Evolutionary conservation across 2,888 invertebrate genomes (phyloP), one percentile per base, ranked within the genome.

Genomic region (Saturnia pavonia): DNA sequence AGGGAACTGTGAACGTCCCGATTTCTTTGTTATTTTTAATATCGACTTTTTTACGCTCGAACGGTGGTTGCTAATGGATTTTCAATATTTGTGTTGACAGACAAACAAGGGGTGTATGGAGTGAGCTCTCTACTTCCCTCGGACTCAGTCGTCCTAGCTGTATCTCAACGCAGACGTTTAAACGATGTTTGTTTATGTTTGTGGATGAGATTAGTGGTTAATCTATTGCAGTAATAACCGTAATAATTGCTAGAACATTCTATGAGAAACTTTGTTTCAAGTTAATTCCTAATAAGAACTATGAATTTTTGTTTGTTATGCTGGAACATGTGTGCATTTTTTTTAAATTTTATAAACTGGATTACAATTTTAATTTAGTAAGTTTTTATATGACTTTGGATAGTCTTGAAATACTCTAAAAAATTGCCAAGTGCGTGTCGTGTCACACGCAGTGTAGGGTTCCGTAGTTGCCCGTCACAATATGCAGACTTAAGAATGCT

Each of bases 71-170:
- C 88, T 92, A 92, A 92, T 92, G 92, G 91, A 91, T 91, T 92
- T 89, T 89, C 91, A 92, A 91, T 92, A 92, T 92, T 92, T 91
- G 89, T 90, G 84, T 91, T 90, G 89, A 89, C 90, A 88, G 87
- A 88, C 88, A 91, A 91, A 90, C 88, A 90, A 86, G 88, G 88
- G 86, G 87, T 82, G 83, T 83, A 84, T 84, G 82, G 84, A 88
- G 86, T 86, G 88, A 87, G 86, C 85, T 86, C 83, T 85, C 78
- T 77, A 84, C 78, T 80, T 83, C 78, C 80, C 82, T 76, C 81
- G 79, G 80, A 78, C 79, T 76, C 77, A 6, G 34, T 34, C 77
- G 77, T 80, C 78, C 78, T 75, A 74, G 74, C 78, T 74, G 73
- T 76, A 75, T 78, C 77, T 79, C 72, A 76, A 81, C 78, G 77